phyloP scores from a whole-genome alignment of 1,140 invertebrate species.

The Drosophila melanogaster region Release_6_plus_ISO1_MT NC_004354.4:11284501-11285000 shows the following conservation, averaged over 20 bases:
- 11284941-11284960: constrained; percentile 51
- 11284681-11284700: neutral
- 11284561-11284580: too few species aligned
- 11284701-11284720: neutral
- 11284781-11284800: neutral
- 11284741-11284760: neutral
- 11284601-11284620: neutral
- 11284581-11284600: neutral
- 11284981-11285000: neutral
- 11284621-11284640: neutral
- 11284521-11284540: neutral
- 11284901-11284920: neutral
- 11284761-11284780: neutral
- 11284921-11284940: constrained; percentile 51
- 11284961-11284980: constrained; percentile 14
- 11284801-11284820: constrained; percentile 30
- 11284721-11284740: constrained; percentile 3
- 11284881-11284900: constrained; percentile 4
- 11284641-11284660: neutral
- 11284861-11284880: constrained; percentile 74
- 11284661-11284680: neutral
- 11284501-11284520: neutral
- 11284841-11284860: constrained; percentile 22
- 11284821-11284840: constrained; percentile 32
- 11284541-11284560: neutral